Evolutionary conservation across 2,113 vertebrate species (phyloP).

Genomic region (Malaclemys terrapin): DNA sequence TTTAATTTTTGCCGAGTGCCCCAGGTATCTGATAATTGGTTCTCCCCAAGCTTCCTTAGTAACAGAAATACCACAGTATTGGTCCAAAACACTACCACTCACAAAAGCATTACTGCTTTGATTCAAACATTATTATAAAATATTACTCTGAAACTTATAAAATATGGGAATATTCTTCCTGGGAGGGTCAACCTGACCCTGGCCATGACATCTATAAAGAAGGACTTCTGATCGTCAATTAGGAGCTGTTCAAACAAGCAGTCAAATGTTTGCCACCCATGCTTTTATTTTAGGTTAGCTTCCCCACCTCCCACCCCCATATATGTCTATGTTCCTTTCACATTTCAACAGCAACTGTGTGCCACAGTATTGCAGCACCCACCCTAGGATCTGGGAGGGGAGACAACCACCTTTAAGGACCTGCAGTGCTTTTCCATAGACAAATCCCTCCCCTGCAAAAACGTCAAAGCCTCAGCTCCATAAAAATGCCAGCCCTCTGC

Average conservation of each 20-base stretch:
- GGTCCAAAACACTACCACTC: conserved; percentile 15
- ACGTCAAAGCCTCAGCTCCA: not conserved
- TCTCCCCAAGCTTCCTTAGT: conserved; percentile 43
- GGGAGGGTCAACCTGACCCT: not conserved
- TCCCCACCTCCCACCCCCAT: not conserved
- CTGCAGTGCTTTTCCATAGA: not conserved
- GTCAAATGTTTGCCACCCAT: not conserved
- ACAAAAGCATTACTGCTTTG: not conserved
- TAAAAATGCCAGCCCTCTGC: not conserved
- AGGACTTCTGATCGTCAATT: not conserved
- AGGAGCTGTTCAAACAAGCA: not conserved
- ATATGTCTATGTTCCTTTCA: not conserved
- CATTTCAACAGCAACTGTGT: not conserved
- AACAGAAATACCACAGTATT: not conserved
- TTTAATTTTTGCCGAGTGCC: conserved; percentile 64
- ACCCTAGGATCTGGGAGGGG: not conserved
- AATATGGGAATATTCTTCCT: accelerated
- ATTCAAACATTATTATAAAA: not conserved
- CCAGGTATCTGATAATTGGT: conserved; percentile 29
- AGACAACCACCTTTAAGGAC: not conserved
- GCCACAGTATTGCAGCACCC: not conserved
- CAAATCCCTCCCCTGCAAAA: not conserved
- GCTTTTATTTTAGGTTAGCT: not conserved
- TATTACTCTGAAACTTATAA: not conserved
- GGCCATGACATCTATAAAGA: not conserved